Percentiles rank a stretch among this genome's conserved stretches.
Evolutionary conservation across 2,888 invertebrate genomes (phyloP).

Genomic region (Terebella lapidaria): DNA sequence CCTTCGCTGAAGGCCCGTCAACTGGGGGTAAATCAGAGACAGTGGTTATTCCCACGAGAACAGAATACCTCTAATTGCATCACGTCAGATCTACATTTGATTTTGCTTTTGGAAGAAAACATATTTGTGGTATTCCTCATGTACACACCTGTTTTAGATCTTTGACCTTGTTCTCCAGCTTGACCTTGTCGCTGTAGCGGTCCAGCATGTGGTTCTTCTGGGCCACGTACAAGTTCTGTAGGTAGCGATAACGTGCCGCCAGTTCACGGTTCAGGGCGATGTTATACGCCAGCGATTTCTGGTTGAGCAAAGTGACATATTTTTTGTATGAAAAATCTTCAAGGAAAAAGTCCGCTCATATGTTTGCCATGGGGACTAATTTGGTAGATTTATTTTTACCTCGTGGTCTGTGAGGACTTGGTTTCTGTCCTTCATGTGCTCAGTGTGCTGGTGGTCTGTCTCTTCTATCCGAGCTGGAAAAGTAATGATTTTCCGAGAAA

Average conservation of each 20-base stretch:
- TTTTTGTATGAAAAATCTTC: too few relatives aligned
- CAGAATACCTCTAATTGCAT: background rate
- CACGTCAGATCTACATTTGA: background rate
- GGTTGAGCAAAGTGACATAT: background rate
- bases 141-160: conserved; percentile 43
- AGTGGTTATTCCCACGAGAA: background rate
- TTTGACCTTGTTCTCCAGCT: conserved; percentile 39
- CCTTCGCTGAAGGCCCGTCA: conserved; percentile 30
- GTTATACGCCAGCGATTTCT: conserved; percentile 27
- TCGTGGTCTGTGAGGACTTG: too few relatives aligned
- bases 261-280: conserved; percentile 34
- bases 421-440: too few relatives aligned
- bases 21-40: background rate
- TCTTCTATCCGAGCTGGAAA: too few relatives aligned
- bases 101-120: too few relatives aligned
- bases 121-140: background rate
- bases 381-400: too few relatives aligned
- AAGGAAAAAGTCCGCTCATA: too few relatives aligned
- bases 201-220: conserved; percentile 39
- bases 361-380: too few relatives aligned
- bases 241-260: conserved; percentile 40
- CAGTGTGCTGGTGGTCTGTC: too few relatives aligned
- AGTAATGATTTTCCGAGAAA: too few relatives aligned
- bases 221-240: conserved; percentile 38
- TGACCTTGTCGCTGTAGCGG: conserved; percentile 41